phyloP scores from a whole-genome alignment of 53 echinoderm and acorn worm species.

The Temnopleurus reevesii region DNA sequence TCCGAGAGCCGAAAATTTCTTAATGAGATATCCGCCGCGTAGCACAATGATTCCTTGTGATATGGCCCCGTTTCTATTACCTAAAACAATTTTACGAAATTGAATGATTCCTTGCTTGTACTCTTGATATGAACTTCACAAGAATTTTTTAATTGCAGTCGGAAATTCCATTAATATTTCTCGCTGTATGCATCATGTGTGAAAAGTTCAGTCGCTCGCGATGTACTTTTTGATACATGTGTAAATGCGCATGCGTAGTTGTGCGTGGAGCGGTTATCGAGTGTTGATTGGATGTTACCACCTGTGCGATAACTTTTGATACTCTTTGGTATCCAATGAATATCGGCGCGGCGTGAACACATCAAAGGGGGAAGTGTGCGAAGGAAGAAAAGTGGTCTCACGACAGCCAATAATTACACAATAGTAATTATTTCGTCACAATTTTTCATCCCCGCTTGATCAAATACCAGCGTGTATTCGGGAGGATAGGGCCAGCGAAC shows the following conservation, averaged over 20 bases:
- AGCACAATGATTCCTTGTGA: conserved; percentile 15
- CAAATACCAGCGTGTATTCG: neutral
- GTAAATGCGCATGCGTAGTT: neutral
- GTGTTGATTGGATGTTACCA: conserved; percentile 35
- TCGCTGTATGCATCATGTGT: neutral
- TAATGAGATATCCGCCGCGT: conserved; percentile 39
- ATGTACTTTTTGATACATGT: conserved; percentile 28
- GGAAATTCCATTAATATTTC: conserved; percentile 48
- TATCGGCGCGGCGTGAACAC: neutral
- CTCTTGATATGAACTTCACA: conserved; percentile 53
- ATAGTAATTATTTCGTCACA: neutral
- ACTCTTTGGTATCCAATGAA: conserved; percentile 25
- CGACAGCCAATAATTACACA: neutral
- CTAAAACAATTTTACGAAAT: conserved; percentile 3
- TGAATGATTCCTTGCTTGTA: conserved; percentile 12
- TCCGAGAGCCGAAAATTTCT: conserved; percentile 19
- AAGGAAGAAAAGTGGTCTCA: conserved; percentile 2
- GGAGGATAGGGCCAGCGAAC: neutral
- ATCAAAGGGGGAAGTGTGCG: conserved; percentile 39
- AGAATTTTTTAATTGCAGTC: conserved; percentile 18
- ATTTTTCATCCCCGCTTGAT: neutral
- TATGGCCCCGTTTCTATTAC: neutral
- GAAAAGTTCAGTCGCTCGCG: neutral
- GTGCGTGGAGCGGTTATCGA: neutral
- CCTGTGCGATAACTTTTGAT: conserved; percentile 50